Conservation (phyloP, 2,113 vertebrate species). For the Murina feae region DNA sequence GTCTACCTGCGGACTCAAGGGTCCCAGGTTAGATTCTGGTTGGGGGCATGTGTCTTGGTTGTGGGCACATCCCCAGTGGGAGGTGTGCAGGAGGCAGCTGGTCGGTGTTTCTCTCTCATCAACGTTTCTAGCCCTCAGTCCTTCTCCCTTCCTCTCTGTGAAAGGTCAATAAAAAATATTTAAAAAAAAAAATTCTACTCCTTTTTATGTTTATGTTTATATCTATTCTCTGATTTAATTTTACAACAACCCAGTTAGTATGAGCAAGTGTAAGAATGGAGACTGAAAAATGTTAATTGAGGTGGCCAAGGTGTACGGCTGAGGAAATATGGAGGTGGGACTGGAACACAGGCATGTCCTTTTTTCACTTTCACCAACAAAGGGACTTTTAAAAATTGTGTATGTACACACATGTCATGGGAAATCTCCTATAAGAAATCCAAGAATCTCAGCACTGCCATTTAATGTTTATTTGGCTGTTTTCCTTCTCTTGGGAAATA, state of each 20-base stretch:
- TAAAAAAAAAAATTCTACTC: not conserved
- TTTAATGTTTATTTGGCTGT: not conserved
- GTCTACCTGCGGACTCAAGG: too few species aligned
- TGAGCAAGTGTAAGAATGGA: not conserved
- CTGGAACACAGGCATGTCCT: not conserved
- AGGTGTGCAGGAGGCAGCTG: too few species aligned
- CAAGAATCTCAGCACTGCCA: not conserved
- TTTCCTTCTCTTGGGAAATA: not conserved
- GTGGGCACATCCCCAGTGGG: too few species aligned
- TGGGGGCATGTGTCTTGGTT: too few species aligned
- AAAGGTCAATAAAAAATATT: too few species aligned
- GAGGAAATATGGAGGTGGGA: not conserved
- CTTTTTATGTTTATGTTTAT: not conserved
- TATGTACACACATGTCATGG: not conserved
- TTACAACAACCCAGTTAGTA: not conserved
- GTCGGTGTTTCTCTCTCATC: too few species aligned
- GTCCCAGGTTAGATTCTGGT: too few species aligned
- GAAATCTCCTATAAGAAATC: not conserved
- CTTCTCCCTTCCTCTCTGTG: too few species aligned
- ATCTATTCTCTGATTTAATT: not conserved
- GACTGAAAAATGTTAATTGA: not conserved
- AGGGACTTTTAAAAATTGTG: not conserved
- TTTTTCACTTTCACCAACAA: not conserved
- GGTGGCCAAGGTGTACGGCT: not conserved
- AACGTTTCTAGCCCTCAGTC: too few species aligned